Conservation (phyloP, 2,888 invertebrate genomes). For the Erebia epiphron region DNA sequence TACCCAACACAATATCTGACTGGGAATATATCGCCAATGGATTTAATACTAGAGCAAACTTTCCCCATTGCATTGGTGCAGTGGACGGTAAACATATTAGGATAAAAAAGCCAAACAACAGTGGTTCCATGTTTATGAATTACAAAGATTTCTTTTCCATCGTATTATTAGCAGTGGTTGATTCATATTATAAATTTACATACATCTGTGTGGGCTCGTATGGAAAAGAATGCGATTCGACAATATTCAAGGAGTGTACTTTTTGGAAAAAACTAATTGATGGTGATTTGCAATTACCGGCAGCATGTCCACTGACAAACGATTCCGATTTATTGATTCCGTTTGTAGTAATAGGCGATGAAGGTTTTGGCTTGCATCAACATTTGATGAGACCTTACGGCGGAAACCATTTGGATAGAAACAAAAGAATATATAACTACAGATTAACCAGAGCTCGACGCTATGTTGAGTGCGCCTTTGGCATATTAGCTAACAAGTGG, state of each 20-base stretch:
- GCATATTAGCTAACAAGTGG: conserved; percentile 37
- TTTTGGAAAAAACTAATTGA: conserved; percentile 41
- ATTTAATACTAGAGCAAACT: conserved; percentile 34
- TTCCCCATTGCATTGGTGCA: conserved; percentile 44
- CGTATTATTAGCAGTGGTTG: conserved; percentile 39
- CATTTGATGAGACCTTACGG: conserved; percentile 38
- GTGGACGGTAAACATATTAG: conserved; percentile 45
- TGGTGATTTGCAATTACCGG: conserved; percentile 37
- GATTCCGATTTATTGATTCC: conserved; percentile 40
- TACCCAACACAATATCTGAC: conserved; percentile 1
- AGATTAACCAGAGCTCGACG: conserved; percentile 42
- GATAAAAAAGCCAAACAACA: conserved; percentile 39
- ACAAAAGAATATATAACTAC: conserved; percentile 41
- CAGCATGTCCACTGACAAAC: conserved; percentile 33
- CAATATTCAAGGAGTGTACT: conserved; percentile 42
- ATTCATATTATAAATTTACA: conserved; percentile 33
- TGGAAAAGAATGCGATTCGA: conserved; percentile 42
- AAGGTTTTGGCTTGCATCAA: conserved; percentile 42
- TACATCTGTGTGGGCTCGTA: conserved; percentile 42
- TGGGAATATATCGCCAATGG: not conserved
- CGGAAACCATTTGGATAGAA: conserved; percentile 37
- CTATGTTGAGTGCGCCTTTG: conserved; percentile 43
- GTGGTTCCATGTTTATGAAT: conserved; percentile 41
- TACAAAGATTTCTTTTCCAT: conserved; percentile 40
- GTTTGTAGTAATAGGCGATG: conserved; percentile 28